A percentile compares a stretch with the other conserved stretches of the same genome.
phyloP scores from a whole-genome alignment of 92 coral and sea anemone genomes.

The Zoanthus sociatus region DNA sequence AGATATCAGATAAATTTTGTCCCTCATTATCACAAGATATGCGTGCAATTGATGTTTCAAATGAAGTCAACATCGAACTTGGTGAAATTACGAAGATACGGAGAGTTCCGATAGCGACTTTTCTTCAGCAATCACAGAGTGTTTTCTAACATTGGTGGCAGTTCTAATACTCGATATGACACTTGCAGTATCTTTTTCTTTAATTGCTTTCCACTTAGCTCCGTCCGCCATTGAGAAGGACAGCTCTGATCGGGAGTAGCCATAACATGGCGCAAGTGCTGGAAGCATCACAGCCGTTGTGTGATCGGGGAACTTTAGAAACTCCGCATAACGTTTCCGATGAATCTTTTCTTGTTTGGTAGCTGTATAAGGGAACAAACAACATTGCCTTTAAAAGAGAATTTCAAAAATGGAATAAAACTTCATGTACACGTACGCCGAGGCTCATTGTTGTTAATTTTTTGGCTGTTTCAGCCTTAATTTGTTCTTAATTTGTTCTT shows the following conservation, averaged over 20 bases:
- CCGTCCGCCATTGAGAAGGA: conserved; percentile 92
- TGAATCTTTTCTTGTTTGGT: conserved; percentile 89
- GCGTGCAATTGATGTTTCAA: background rate
- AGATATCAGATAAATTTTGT: too few species aligned
- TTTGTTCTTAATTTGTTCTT: too few species aligned
- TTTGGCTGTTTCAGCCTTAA: too few species aligned
- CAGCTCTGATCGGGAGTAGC: conserved; percentile 83
- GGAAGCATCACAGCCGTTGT: conserved; percentile 83
- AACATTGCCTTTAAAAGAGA: background rate
- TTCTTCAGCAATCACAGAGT: conserved; percentile 6
- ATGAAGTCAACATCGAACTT: conserved; percentile 62
- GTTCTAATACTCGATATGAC: conserved; percentile 76
- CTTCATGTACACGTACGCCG: background rate
- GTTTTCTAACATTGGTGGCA: conserved; percentile 18
- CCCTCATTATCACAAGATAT: too few species aligned
- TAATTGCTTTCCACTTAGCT: conserved; percentile 89
- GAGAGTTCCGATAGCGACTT: conserved; percentile 6
- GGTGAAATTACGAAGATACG: background rate
- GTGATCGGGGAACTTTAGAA: conserved; percentile 80
- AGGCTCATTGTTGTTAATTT: too few species aligned
- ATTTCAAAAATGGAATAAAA: background rate
- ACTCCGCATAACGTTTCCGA: conserved; percentile 87
- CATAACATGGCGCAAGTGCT: conserved; percentile 69
- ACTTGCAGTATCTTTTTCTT: conserved; percentile 69
- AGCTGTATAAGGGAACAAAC: conserved; percentile 50